phyloP scores from a whole-genome alignment of 2,797 vertebrate genomes.

The Thunnus albacares region DNA sequence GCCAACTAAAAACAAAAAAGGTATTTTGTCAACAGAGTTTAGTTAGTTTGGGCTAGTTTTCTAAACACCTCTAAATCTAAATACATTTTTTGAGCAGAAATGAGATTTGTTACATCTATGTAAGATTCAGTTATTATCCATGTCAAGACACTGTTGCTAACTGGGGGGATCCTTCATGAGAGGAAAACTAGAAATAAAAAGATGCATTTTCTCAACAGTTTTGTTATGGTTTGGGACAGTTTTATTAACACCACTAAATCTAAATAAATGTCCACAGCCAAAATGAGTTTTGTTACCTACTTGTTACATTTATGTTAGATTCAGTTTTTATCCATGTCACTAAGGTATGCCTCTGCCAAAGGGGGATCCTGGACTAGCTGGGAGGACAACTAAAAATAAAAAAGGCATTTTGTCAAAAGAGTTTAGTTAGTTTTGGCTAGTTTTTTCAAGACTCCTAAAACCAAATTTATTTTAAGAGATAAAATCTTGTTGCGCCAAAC shows the following conservation, averaged over 20 bases:
- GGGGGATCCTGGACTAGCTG: neutral
- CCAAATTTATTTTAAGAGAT: neutral
- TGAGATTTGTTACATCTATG: no score
- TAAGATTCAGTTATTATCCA: no score
- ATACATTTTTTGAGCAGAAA: no score
- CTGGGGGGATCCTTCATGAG: no score
- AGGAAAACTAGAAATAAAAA: no score
- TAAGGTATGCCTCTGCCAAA: neutral
- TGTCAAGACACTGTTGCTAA: no score
- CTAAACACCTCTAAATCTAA: no score
- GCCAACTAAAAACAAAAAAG: neutral
- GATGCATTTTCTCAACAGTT: no score
- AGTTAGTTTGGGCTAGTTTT: neutral
- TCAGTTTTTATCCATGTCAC: neutral
- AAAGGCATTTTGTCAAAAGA: neutral
- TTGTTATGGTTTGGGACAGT: no score
- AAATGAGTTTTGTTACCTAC: neutral
- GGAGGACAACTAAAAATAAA: neutral
- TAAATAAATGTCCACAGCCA: neutral
- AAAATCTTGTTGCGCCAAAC: neutral
- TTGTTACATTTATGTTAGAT: neutral
- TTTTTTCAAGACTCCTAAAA: neutral
- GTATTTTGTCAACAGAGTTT: neutral
- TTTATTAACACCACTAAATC: neutral
- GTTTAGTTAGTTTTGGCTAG: neutral